Base-by-base conservation (phyloP, 1,140 invertebrate genomes). In the Trichomalopsis sarcophagae region DNA sequence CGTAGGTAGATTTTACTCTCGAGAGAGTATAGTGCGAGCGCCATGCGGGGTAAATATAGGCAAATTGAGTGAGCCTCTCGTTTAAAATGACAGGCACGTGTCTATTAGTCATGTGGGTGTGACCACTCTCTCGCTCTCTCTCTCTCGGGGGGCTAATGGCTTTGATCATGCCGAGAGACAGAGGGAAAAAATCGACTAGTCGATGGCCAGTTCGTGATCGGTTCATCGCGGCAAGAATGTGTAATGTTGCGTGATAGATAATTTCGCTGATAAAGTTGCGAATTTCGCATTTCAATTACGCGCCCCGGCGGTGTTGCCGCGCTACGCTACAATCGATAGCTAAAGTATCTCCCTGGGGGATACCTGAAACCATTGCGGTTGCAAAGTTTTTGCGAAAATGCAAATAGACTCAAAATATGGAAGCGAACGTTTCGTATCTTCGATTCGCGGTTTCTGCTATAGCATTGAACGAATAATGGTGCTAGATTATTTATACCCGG, bases 181-280 rank as follows among this genome's bases (percentile, higher is more conserved):
- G 33, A 36, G 33, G 14, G 14, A 55, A 47, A 62, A 62, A 62
- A 62, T 62, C 17, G 55, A 62, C 17, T 62, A 62, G 55, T 62
- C 55, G 17, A 21, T 17, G 55, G 55, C 55, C 1, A 62, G 21
- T 62, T 62, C 17, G 47, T 17, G 14, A 62, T 62, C 21, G 55
- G 17, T 62, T 21, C 21, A 62, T 62, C 17, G 5, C 2, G 2
- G 0, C 23, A 30, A 21, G n/a, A 7, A 44, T 7, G 11, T 3
- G 11, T 80, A 40, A 21, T 68, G 23, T 9, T 4, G 23, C 23
- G n/a, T 14, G 13, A 36, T 21, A 6, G 6, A n/a, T n/a, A 71
- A 71, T 71, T 69, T 36, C 44, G 23, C 68, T 81, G 69, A 80
- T 71, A n/a, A 69, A 27, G 13, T 81, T 27, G 23, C 23, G 23